Base-by-base conservation (phyloP, 2,113 vertebrate species). In the Amblyornis subalaris region DNA sequence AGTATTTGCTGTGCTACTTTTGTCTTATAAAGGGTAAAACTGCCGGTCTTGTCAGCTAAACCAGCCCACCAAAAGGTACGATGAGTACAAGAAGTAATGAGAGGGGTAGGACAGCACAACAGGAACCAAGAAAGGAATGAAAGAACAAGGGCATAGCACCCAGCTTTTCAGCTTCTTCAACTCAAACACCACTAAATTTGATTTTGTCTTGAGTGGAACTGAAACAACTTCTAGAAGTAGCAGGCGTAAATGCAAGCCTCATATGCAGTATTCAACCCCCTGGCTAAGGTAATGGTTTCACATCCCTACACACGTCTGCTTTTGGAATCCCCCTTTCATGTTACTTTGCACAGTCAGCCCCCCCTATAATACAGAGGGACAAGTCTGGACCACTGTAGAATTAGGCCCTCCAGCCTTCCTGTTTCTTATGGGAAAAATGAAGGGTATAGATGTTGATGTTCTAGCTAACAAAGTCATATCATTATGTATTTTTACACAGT, bases 301-400 rank as follows among this genome's bases (percentile, higher is more conserved):
- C 28, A 77, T 33, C 24, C 33, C 44, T 64, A 26, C 15, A 73
- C 20, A 57, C 3, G n/a, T 73, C 10, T 13, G 19, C 20, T 58
- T 57, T 16, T 19, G 50, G 35, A 79, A 77, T n/a, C 2, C 12
- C 18, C 10, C 7, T 74, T 86, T 69, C 2, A 0, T 35, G 12
- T 78, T 38, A 31, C 7, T 67, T 47, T 54, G 19, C 47, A 60
- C 33, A 54, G 26, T n/a, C 45, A 88, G 28, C 20, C 6, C 7
- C 55, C n/a, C 11, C 21, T 53, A 0, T 9, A 58, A 24, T 17
- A 62, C 47, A 76, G 0, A 38, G 17, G 26, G 7, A 51, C 10
- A 28, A 36, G 18, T 54, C 15, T 80, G 55, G 19, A 85, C 12
- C 24, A 70, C 47, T 67, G n/a, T 0, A 73, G 58, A 48, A 79